Percentiles rank a stretch among this genome's conserved stretches.
Evolutionary conservation across 2,888 invertebrate species (phyloP).

Genomic region (Orthonevra nobilis): DNA sequence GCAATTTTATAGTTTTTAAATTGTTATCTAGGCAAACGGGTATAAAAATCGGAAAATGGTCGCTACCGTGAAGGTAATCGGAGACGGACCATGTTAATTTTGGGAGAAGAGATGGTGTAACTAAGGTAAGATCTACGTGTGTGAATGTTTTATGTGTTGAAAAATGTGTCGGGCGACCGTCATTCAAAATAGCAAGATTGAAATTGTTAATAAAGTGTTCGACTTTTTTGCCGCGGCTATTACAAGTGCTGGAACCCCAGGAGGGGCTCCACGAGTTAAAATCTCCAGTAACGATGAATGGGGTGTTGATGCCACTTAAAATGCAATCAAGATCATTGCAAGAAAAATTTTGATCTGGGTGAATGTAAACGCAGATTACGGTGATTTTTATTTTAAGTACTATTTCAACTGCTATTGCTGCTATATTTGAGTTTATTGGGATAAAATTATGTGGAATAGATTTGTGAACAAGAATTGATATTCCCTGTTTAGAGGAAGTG

Average conservation of each 20-base stretch:
- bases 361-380: conserved; percentile 26
- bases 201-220: conserved; percentile 24
- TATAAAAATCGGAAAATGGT: conserved; percentile 9
- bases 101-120: conserved; percentile 19
- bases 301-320: not conserved
- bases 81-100: not conserved
- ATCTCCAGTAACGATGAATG: conserved; percentile 25
- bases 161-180: conserved; percentile 33
- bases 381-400: conserved; percentile 12
- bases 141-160: conserved; percentile 30
- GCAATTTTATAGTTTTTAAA: too few relatives aligned
- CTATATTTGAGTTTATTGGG: conserved; percentile 5
- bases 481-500: conserved; percentile 46
- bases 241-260: conserved; percentile 14
- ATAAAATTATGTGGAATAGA: conserved; percentile 1
- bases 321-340: not conserved
- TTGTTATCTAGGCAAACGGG: not conserved
- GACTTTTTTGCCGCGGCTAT: conserved; percentile 19
- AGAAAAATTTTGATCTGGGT: conserved; percentile 20
- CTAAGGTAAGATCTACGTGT: conserved; percentile 12
- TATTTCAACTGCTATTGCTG: conserved; percentile 26
- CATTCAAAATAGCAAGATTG: conserved; percentile 26
- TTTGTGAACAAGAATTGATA: conserved; percentile 33
- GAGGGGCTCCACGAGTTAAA: conserved; percentile 35
- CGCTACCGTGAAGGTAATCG: conserved; percentile 20